Conservation (phyloP, 2,113 vertebrate genomes). For the Ptilonorhynchus violaceus region DNA sequence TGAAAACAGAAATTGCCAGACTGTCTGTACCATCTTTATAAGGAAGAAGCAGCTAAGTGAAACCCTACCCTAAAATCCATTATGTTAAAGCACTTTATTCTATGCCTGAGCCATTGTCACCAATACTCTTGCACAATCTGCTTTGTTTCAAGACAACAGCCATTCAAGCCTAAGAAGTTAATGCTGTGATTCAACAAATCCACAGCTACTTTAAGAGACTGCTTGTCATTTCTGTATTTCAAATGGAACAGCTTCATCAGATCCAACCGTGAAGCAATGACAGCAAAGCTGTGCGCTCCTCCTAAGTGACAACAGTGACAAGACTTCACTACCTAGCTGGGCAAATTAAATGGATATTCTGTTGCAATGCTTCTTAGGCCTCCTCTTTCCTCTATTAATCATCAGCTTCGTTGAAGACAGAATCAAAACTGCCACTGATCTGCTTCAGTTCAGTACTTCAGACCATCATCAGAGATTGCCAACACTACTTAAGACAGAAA, state of each 20-base stretch:
- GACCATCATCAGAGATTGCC: neutral
- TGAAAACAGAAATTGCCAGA: conserved; percentile 54
- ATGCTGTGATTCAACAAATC: conserved; percentile 1
- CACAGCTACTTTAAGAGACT: neutral
- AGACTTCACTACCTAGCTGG: neutral
- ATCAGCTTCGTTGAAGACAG: neutral
- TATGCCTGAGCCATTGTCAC: conserved; percentile 18
- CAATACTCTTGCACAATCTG: conserved; percentile 12
- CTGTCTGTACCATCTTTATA: conserved; percentile 10
- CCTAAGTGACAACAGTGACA: neutral
- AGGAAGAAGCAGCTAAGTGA: neutral
- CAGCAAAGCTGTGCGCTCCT: neutral
- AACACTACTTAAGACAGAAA: neutral
- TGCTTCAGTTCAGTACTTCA: neutral
- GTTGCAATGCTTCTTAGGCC: neutral
- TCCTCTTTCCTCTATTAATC: neutral
- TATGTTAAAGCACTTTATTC: conserved; percentile 4
- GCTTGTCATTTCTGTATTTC: neutral
- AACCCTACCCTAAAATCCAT: conserved; percentile 22
- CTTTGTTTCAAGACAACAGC: conserved; percentile 30
- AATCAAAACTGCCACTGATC: neutral
- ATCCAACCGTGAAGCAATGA: neutral
- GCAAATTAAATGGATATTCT: neutral
- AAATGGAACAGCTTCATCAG: neutral
- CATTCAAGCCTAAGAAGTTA: neutral